These are phyloP conservation scores for Baronia brevicornis DNA, from an alignment of 2,888 invertebrate genomes.

Conservation along the genomic window DNA sequence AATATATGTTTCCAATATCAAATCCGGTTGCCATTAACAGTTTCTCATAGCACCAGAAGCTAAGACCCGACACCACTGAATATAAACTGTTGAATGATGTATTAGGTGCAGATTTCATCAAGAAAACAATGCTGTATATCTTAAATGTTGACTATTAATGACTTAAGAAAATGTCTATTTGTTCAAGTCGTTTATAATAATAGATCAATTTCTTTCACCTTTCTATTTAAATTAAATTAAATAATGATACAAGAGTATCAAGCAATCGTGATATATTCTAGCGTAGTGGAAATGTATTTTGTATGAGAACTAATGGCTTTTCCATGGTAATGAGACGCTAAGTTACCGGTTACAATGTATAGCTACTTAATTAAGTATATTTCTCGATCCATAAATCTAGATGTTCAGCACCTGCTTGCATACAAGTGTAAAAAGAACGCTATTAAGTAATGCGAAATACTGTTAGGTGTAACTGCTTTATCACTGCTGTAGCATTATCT, in stretches of 20 bases:
- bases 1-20: constrained; percentile 41
- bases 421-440: constrained; percentile 20
- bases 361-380: constrained; percentile 63
- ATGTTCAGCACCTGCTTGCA: constrained; percentile 42
- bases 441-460: neutral
- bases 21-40: constrained; percentile 58
- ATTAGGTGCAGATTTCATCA: constrained; percentile 34
- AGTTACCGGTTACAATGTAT: constrained; percentile 43
- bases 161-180: too few relatives aligned
- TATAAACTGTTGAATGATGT: constrained; percentile 62
- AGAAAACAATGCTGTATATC: constrained; percentile 15
- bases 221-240: too few relatives aligned
- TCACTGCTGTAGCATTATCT: too few relatives aligned
- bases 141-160: too few relatives aligned
- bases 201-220: too few relatives aligned
- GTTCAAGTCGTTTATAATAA: too few relatives aligned
- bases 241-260: constrained; percentile 1
- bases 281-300: constrained; percentile 10
- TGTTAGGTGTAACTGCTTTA: too few relatives aligned
- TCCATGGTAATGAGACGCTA: constrained; percentile 36
- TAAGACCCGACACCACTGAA: constrained; percentile 42
- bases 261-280: neutral
- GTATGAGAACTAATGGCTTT: constrained; percentile 40
- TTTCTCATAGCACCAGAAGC: constrained; percentile 64
- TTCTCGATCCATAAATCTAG: constrained; percentile 67